Evolutionary conservation across 2,797 vertebrate genomes (phyloP).

Genomic region (Acipenser oxyrinchus): DNA sequence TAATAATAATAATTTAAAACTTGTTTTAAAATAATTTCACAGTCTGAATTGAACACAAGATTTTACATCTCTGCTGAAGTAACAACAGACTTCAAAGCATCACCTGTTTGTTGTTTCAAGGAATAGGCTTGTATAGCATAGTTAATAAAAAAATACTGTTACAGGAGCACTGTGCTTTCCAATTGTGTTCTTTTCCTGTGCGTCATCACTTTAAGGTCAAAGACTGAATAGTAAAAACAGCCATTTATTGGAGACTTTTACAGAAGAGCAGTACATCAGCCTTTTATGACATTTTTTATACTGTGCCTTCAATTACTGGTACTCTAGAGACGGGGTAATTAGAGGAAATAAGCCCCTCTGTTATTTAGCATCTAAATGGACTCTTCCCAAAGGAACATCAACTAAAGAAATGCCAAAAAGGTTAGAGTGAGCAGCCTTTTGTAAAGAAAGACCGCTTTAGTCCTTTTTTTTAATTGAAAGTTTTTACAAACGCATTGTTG

Average conservation of each 20-base stretch:
- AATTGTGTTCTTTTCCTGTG: too few species aligned
- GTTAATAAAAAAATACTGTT: too few species aligned
- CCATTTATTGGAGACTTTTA: neutral
- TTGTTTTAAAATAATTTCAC: too few species aligned
- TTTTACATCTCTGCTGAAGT: too few species aligned
- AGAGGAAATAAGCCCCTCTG: slow-evolving; percentile 46
- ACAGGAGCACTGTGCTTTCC: too few species aligned
- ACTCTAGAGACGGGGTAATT: slow-evolving; percentile 55
- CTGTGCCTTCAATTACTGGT: slow-evolving; percentile 44
- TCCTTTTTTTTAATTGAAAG: slow-evolving; percentile 51
- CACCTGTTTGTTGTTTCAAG: too few species aligned
- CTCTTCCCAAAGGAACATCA: slow-evolving; percentile 37
- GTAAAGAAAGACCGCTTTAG: slow-evolving; percentile 44
- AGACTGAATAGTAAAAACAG: too few species aligned
- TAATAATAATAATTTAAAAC: too few species aligned
- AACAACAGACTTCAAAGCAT: too few species aligned
- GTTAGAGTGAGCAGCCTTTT: slow-evolving; percentile 52
- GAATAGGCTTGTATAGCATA: too few species aligned
- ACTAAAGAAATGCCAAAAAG: slow-evolving; percentile 57
- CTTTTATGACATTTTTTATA: slow-evolving; percentile 25
- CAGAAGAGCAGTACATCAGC: neutral
- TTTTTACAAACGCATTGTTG: slow-evolving; percentile 32
- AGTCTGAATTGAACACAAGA: too few species aligned
- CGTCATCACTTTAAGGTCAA: too few species aligned
- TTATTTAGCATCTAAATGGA: slow-evolving; percentile 36